These are phyloP conservation scores for Garrulus glandarius DNA, from an alignment of 2,797 vertebrate species.

Conservation along the genomic window DNA sequence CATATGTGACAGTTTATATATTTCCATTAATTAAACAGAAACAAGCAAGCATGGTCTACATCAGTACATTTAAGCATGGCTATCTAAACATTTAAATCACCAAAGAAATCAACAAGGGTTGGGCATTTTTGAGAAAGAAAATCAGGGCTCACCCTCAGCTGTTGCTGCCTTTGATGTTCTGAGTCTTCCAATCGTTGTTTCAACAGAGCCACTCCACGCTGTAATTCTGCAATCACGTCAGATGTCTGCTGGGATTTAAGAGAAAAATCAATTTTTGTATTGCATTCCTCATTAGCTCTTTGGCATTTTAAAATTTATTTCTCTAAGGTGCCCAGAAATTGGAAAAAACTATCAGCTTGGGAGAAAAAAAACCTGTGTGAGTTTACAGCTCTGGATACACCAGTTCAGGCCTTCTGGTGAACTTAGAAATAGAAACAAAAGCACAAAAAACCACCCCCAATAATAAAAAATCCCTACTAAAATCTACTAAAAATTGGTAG, in stretches of 20 bases:
- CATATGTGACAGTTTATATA: background rate
- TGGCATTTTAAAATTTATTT: background rate
- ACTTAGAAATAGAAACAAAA: background rate
- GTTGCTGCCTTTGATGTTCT: constrained; percentile 80
- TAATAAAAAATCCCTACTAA: background rate
- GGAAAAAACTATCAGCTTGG: background rate
- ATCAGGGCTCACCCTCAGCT: constrained; percentile 79
- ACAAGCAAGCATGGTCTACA: fast-evolving
- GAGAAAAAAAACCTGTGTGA: background rate
- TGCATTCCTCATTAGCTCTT: background rate
- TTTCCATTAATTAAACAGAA: background rate
- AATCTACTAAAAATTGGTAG: background rate
- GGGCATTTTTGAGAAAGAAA: background rate
- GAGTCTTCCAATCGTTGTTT: constrained; percentile 84
- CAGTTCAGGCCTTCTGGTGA: background rate
- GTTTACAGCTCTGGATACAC: fast-evolving
- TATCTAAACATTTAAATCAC: background rate
- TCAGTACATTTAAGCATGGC: background rate
- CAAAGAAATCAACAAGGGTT: background rate
- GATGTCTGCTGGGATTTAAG: constrained; percentile 78
- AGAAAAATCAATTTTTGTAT: background rate
- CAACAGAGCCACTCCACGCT: constrained; percentile 73
- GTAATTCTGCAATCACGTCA: constrained; percentile 81
- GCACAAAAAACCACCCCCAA: background rate
- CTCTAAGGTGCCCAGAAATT: background rate